These are phyloP conservation scores for Agonopterix subpropinquella DNA, from an alignment of 2,888 invertebrate species.

Conservation along the genomic window DNA sequence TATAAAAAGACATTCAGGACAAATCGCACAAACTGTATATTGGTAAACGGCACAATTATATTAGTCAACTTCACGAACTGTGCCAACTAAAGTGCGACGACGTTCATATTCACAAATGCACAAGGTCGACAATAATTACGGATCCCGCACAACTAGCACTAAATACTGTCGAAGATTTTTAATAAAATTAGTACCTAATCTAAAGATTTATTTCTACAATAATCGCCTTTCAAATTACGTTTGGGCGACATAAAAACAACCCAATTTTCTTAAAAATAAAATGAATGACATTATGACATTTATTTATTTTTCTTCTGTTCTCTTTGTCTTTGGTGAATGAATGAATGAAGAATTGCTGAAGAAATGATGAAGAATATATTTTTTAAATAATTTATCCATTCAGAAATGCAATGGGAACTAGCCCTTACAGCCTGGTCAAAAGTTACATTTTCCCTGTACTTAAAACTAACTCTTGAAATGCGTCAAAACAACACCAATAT, in stretches of 20 bases:
- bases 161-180: conserved; percentile 17
- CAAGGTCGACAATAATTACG: conserved; percentile 50
- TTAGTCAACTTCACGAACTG: conserved; percentile 33
- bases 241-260: conserved; percentile 54
- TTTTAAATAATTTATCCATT: too few relatives aligned
- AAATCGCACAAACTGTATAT: conserved; percentile 21
- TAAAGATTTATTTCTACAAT: conserved; percentile 19
- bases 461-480: too few relatives aligned
- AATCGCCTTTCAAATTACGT: conserved; percentile 23
- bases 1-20: conserved; percentile 12
- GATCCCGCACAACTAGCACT: conserved; percentile 19
- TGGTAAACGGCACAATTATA: conserved; percentile 17
- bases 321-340: too few relatives aligned
- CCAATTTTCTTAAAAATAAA: conserved; percentile 46
- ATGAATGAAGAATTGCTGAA: too few relatives aligned
- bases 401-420: too few relatives aligned
- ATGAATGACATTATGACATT: conserved; percentile 16
- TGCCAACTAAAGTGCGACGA: conserved; percentile 31
- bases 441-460: too few relatives aligned
- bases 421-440: too few relatives aligned
- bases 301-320: too few relatives aligned
- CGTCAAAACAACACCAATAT: too few relatives aligned
- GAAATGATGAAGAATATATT: too few relatives aligned
- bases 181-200: conserved; percentile 12
- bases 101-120: conserved; percentile 47